These are phyloP conservation scores for Dasyurus viverrinus DNA, from an alignment of 2,113 vertebrate genomes.

Conservation along the genomic window DNA sequence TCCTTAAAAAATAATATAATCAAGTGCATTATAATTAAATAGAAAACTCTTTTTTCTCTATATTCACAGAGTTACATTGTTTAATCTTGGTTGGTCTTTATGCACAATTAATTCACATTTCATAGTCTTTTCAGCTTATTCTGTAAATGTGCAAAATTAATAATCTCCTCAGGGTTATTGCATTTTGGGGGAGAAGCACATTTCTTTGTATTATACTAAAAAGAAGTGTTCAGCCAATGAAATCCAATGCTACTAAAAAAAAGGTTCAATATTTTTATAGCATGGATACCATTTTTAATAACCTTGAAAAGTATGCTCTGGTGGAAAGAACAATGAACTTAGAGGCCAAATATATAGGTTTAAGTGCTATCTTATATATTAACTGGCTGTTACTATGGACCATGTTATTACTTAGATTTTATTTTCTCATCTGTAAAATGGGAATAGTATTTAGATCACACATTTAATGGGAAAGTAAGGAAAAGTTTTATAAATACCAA, in stretches of 20 bases:
- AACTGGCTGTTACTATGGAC: not conserved
- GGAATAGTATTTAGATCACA: not conserved
- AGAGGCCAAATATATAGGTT: not conserved
- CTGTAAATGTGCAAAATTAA: conserved; percentile 24
- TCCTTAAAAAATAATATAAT: not conserved
- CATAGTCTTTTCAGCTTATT: not conserved
- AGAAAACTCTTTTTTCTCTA: not conserved
- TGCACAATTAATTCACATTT: conserved; percentile 25
- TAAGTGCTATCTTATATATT: not conserved
- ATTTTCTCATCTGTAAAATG: not conserved
- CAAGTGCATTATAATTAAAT: not conserved
- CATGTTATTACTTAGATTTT: not conserved
- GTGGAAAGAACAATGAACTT: not conserved
- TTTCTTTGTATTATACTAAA: not conserved
- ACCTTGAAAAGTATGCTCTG: not conserved
- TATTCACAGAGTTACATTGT: conserved; percentile 8
- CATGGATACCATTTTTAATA: not conserved
- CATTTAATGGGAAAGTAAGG: not conserved
- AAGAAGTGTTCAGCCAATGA: not conserved
- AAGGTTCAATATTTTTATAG: not conserved
- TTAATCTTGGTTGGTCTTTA: conserved; percentile 8
- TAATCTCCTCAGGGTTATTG: not conserved
- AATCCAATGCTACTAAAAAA: not conserved
- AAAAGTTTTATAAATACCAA: not conserved
- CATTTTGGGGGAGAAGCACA: not conserved